Conservation (phyloP, 1,140 invertebrate genomes). For the Platyscapa corneri region DNA sequence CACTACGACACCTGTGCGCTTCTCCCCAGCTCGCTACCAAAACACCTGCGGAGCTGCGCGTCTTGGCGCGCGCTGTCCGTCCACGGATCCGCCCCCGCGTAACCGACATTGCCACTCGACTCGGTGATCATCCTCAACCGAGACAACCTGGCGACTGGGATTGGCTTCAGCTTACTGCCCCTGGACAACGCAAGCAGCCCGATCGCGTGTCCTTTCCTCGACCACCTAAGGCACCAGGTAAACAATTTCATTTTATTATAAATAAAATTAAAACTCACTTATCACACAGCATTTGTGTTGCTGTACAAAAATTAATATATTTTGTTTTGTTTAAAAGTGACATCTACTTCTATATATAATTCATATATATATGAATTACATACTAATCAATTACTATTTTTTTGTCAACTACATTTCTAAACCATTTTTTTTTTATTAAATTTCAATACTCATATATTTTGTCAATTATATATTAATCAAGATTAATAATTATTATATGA, state of each 20-base stretch:
- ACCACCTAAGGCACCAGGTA: slow-evolving; percentile 87
- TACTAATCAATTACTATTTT: too few species aligned
- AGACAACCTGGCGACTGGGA: slow-evolving; percentile 80
- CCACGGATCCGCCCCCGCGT: slow-evolving; percentile 85
- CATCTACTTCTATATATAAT: too few species aligned
- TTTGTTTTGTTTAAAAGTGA: too few species aligned
- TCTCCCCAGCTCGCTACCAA: slow-evolving; percentile 89
- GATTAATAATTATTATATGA: too few species aligned
- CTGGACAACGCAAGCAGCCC: slow-evolving; percentile 85
- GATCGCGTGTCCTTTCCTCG: slow-evolving; percentile 89
- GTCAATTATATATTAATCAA: too few species aligned
- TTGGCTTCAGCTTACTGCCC: slow-evolving; percentile 88
- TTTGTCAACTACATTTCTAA: too few species aligned
- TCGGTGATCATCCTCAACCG: slow-evolving; percentile 78
- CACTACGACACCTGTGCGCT: slow-evolving; percentile 76
- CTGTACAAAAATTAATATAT: too few species aligned
- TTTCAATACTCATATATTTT: too few species aligned
- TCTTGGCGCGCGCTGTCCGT: slow-evolving; percentile 84
- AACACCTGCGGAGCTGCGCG: slow-evolving; percentile 83
- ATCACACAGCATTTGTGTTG: neutral
- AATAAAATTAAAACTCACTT: too few species aligned
- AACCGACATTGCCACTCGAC: slow-evolving; percentile 84
- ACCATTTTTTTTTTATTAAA: too few species aligned
- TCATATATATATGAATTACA: too few species aligned
- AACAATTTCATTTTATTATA: neutral